Conservation (phyloP, 2,797 vertebrate genomes). For the Mycteria americana region DNA sequence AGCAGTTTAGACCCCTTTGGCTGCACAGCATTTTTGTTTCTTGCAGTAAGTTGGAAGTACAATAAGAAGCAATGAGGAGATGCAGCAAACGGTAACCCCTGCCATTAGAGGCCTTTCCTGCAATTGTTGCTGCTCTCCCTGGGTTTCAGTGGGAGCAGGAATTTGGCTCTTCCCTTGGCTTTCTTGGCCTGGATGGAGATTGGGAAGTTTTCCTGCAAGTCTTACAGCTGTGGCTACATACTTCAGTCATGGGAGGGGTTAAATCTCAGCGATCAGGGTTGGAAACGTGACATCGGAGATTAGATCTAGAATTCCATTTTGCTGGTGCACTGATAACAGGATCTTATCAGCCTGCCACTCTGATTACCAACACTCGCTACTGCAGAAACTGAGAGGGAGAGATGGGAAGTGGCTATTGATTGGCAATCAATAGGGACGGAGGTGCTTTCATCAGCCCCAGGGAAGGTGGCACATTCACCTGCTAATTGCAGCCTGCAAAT, state of each 20-base stretch:
- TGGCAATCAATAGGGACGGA: conserved; percentile 34
- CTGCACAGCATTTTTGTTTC: background rate
- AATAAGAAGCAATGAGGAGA: background rate
- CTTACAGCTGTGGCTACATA: background rate
- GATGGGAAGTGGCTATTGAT: conserved; percentile 57
- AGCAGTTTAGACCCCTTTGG: background rate
- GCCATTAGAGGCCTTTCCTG: background rate
- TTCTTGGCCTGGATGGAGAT: background rate
- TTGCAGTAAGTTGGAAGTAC: background rate
- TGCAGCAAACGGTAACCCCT: background rate
- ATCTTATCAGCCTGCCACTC: conserved; percentile 51
- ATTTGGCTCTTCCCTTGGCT: background rate
- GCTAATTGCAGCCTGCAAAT: conserved; percentile 21
- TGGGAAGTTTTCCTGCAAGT: background rate
- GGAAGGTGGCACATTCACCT: background rate
- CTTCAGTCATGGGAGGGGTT: background rate
- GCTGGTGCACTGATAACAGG: conserved; percentile 25
- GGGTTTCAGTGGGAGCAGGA: background rate
- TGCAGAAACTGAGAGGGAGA: conserved; percentile 39
- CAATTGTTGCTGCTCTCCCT: background rate
- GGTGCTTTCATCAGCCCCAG: conserved; percentile 16
- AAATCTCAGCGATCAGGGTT: background rate
- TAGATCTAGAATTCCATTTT: conserved; percentile 42
- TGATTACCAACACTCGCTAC: conserved; percentile 49
- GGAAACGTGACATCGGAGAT: conserved; percentile 20